These are phyloP conservation scores for Pipa parva DNA, from an alignment of 2,113 vertebrate species.

Conservation along the genomic window DNA sequence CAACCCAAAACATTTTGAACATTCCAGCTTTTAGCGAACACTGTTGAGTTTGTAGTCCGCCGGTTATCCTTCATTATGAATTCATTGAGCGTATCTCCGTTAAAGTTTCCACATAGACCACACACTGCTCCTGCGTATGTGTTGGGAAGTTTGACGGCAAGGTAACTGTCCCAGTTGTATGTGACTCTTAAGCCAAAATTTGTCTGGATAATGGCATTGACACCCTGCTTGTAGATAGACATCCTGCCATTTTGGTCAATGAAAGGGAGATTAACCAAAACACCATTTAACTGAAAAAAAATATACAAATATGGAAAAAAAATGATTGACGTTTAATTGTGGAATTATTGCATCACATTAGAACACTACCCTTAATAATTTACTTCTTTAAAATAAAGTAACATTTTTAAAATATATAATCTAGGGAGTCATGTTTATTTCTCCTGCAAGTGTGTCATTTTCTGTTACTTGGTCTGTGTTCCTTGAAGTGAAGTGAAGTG, in stretches of 20 bases:
- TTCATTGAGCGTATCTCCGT: slow-evolving; percentile 55
- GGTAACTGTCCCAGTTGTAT: slow-evolving; percentile 53
- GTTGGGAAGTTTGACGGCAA: slow-evolving; percentile 58
- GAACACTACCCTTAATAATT: no score
- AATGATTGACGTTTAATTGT: no score
- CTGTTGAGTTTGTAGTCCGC: background rate
- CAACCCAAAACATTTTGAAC: slow-evolving; percentile 56
- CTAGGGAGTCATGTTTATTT: no score
- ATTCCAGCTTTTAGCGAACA: slow-evolving; percentile 60
- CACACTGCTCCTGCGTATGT: slow-evolving; percentile 61
- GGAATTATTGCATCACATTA: no score
- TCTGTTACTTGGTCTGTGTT: no score
- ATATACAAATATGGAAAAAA: background rate
- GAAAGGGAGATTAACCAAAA: slow-evolving; percentile 6
- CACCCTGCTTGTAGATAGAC: slow-evolving; percentile 41
- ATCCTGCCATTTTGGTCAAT: background rate
- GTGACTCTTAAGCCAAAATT: slow-evolving; percentile 57
- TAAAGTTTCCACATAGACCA: slow-evolving; percentile 67
- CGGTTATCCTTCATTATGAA: slow-evolving; percentile 50
- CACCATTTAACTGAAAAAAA: slow-evolving; percentile 6
- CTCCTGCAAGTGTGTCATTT: no score
- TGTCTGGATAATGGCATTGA: slow-evolving; percentile 51
- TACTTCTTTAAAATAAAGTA: no score
- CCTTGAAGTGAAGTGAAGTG: no score
- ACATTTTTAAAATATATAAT: no score